Evolutionary conservation across 92 coral and sea anemone genomes (phyloP).

Genomic region (Plumapathes pennacea): DNA sequence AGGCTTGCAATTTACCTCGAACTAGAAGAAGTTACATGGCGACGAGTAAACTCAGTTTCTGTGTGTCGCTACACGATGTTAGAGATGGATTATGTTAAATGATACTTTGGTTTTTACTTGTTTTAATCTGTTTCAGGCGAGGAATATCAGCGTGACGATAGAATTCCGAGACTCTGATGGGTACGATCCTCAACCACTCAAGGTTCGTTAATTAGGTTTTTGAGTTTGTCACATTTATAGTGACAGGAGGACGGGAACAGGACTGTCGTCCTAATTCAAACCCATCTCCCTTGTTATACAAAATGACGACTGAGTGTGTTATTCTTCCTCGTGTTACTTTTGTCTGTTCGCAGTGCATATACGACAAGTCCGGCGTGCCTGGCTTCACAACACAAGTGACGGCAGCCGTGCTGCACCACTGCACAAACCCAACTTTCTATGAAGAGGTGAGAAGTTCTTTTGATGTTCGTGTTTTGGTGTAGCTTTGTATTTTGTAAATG

Average conservation of each 20-base stretch:
- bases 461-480: neutral
- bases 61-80: neutral
- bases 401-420: constrained; percentile 92
- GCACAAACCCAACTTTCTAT: constrained; percentile 87
- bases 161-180: constrained; percentile 91
- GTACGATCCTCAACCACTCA: constrained; percentile 74
- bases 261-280: neutral
- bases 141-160: constrained; percentile 88
- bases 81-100: neutral
- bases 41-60: neutral
- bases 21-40: no score
- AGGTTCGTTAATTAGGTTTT: no score
- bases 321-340: neutral
- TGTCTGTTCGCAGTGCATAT: constrained; percentile 70
- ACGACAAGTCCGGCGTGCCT: constrained; percentile 81
- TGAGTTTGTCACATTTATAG: no score
- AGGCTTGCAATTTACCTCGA: no score
- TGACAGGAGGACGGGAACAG: no score
- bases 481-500: neutral
- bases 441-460: constrained; percentile 85
- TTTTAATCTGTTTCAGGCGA: constrained; percentile 55
- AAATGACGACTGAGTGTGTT: no score
- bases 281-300: neutral
- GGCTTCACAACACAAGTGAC: constrained; percentile 70
- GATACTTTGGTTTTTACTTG: neutral